Conservation (phyloP, 2,113 vertebrate species). For the Atractosteus spatula region DNA sequence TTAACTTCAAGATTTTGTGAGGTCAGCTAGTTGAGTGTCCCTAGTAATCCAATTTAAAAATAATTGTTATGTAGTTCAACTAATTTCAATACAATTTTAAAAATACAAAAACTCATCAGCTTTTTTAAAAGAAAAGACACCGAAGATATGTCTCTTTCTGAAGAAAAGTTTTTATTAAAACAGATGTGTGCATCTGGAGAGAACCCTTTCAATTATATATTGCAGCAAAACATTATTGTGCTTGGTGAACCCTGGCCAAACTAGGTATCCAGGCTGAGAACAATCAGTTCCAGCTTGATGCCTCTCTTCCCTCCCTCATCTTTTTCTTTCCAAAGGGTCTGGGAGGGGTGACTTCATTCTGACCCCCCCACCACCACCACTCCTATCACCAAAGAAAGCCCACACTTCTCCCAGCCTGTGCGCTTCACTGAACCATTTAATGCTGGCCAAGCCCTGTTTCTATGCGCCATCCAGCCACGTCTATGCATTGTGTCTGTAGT, state of each 20-base stretch:
- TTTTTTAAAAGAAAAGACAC: too few species aligned
- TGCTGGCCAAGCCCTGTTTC: background rate
- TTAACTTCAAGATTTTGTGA: too few species aligned
- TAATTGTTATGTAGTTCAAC: too few species aligned
- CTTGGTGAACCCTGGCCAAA: background rate
- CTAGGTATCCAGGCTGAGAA: background rate
- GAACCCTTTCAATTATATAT: too few species aligned
- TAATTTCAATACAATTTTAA: too few species aligned
- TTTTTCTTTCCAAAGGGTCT: background rate
- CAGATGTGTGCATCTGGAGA: conserved; percentile 1
- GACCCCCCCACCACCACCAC: background rate
- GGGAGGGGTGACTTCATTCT: background rate
- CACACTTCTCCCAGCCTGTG: background rate
- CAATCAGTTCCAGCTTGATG: background rate
- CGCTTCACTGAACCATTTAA: background rate
- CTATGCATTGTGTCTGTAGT: background rate
- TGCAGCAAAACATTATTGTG: background rate
- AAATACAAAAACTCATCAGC: too few species aligned
- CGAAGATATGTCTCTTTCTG: too few species aligned
- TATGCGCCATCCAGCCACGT: background rate
- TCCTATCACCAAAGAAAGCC: too few species aligned
- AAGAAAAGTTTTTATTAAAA: background rate
- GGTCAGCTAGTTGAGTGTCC: too few species aligned
- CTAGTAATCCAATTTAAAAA: too few species aligned
- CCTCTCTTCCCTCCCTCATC: background rate